Percentiles rank a stretch among this genome's conserved stretches.
phyloP scores from a whole-genome alignment of 1,140 invertebrate genomes.

The Caenorhabditis tropicalis region DNA sequence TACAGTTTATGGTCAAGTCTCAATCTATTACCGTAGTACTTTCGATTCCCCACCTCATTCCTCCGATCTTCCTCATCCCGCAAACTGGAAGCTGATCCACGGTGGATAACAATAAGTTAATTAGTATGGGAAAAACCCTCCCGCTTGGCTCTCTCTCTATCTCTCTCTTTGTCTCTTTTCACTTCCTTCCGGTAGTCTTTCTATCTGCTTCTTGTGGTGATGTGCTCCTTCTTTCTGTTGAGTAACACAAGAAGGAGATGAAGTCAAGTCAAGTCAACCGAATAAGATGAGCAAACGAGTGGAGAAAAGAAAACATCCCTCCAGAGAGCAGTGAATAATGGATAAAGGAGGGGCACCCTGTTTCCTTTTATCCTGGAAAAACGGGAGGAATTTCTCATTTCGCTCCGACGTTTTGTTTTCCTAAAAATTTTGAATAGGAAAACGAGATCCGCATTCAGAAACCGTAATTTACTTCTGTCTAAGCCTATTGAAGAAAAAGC shows the following conservation, averaged over 20 bases:
- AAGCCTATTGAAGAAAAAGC: too few relatives aligned
- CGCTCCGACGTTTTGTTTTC: too few relatives aligned
- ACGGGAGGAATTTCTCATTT: too few relatives aligned
- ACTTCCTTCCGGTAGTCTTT: conserved; percentile 17
- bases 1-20: too few relatives aligned
- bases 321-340: conserved; percentile 27
- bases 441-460: too few relatives aligned
- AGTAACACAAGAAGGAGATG: not conserved
- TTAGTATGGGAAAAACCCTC: conserved; percentile 16
- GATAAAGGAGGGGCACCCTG: not conserved
- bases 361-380: not conserved
- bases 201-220: not conserved
- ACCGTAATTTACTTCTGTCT: too few relatives aligned
- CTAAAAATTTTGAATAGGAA: too few relatives aligned
- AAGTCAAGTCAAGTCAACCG: conserved; percentile 26
- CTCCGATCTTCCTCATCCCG: not conserved
- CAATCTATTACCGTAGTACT: too few relatives aligned
- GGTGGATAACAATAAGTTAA: conserved; percentile 42
- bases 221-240: not conserved
- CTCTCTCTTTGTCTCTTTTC: not conserved
- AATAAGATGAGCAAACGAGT: conserved; percentile 28
- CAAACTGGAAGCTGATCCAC: too few relatives aligned
- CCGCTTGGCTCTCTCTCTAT: not conserved
- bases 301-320: not conserved
- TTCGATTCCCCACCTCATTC: too few relatives aligned